Percentiles rank a stretch among this genome's conserved stretches.
phyloP scores from a whole-genome alignment of 2,888 invertebrate genomes.

The Oxystoma pomonae region DNA sequence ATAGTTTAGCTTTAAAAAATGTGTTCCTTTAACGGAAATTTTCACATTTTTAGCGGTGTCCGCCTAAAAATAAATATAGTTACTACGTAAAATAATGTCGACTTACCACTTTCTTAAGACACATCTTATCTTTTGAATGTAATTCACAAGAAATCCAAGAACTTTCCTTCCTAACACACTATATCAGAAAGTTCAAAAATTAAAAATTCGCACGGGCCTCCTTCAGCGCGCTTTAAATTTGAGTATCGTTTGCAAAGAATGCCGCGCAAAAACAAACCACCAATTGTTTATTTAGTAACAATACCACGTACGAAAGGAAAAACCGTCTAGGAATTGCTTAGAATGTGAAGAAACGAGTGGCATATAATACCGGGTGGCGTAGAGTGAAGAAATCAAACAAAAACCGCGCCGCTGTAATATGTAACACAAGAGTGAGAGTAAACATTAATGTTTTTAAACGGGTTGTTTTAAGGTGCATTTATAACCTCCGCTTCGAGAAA shows the following conservation, averaged over 20 bases:
- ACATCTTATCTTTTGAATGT: background rate
- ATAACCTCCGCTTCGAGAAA: background rate
- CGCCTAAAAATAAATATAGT: no score
- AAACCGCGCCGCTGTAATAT: conserved; percentile 14
- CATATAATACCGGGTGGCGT: background rate
- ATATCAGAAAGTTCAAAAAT: background rate
- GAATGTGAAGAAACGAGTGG: background rate
- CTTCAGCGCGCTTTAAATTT: background rate
- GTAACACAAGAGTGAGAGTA: conserved; percentile 27
- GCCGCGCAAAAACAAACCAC: background rate
- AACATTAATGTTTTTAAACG: conserved; percentile 27
- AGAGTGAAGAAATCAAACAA: background rate
- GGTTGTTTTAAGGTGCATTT: background rate
- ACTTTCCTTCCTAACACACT: no score
- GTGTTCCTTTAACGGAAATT: no score
- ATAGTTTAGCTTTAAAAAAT: no score
- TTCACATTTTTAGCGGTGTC: no score
- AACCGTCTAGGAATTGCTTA: background rate
- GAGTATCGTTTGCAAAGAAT: no score
- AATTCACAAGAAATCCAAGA: background rate
- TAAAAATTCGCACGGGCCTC: background rate
- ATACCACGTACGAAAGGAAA: background rate
- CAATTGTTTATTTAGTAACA: background rate
- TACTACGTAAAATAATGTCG: no score
- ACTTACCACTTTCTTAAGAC: background rate